Base-by-base conservation (phyloP, 37 sponge, comb jelly and placozoan species). In the Cliona cf. orientalis region DNA sequence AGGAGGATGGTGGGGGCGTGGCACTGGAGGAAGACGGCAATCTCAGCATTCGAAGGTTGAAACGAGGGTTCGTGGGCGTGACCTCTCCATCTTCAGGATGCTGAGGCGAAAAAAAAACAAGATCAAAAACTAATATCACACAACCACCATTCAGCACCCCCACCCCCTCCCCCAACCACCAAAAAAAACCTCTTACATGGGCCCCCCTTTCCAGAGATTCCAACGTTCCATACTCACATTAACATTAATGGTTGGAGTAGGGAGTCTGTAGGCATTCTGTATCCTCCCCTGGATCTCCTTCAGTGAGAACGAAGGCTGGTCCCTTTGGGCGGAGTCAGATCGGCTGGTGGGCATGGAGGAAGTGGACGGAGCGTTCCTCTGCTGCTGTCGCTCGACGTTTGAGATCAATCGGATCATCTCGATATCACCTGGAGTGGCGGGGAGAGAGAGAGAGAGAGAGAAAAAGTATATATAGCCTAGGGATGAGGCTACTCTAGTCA, bases 391-490 rank as follows among this genome's bases (percentile, higher is more conserved):
- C 65, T 82, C 71, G 69, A 88, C 46, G 35, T 36, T 46, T 39
- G 82, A 77, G 35, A 88, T 76, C 26, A 88, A 39, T 23, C 62
- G 69, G 22, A 88, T 88, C 83, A 88, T 88, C 26, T 77, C 26
- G 39, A 66, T 28, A 70, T 88, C 89, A 74, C 76, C 85, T 75
- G 41, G 29, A 49, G 74, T 9, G 6, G 9, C 6, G 9, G 42
- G 12, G 71, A 39, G 17, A 70, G 71, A 35, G 41, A 37, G 71
- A 70, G n/a, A n/a, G n/a, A n/a, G n/a, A n/a, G 67, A 25, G 67
- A n/a, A n/a, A n/a, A n/a, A n/a, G n/a, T n/a, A n/a, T n/a, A n/a
- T n/a, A n/a, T n/a, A n/a, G n/a, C n/a, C n/a, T n/a, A n/a, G n/a
- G n/a, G n/a, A n/a, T n/a, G n/a, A n/a, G n/a, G n/a, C n/a, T n/a